Evolutionary conservation across 2,888 invertebrate genomes (phyloP).

Genomic region (Sinodicranocentrus sp.): DNA sequence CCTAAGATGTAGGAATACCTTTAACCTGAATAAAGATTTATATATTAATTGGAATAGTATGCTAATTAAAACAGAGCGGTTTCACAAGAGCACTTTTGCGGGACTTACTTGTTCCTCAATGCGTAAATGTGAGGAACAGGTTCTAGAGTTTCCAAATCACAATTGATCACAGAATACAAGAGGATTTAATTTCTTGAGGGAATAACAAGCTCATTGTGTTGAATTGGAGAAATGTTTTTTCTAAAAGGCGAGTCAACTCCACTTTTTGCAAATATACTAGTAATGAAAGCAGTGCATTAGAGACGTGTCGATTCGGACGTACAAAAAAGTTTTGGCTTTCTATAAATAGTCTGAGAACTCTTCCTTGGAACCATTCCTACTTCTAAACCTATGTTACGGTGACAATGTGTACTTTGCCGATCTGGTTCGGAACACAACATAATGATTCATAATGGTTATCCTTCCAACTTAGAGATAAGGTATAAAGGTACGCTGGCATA

Average conservation of each 20-base stretch:
- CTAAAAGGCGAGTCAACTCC: conserved; percentile 20
- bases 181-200: conserved; percentile 50
- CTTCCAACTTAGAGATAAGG: no score
- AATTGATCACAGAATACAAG: conserved; percentile 59
- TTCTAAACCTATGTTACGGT: neutral
- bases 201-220: conserved; percentile 47
- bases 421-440: neutral
- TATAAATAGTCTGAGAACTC: conserved; percentile 74
- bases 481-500: no score
- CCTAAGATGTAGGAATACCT: neutral
- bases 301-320: conserved; percentile 47
- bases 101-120: conserved; percentile 53
- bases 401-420: neutral
- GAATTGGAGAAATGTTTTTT: conserved; percentile 25
- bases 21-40: conserved; percentile 2
- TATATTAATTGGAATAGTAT: neutral
- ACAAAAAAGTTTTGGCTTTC: conserved; percentile 72
- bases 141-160: conserved; percentile 64
- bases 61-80: neutral
- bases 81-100: neutral
- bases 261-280: conserved; percentile 18
- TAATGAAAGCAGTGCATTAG: conserved; percentile 16
- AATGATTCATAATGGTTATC: no score
- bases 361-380: conserved; percentile 63
- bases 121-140: conserved; percentile 52